Evolutionary conservation across 2,888 invertebrate species (phyloP).

Genomic region (Chironomus tentans): DNA sequence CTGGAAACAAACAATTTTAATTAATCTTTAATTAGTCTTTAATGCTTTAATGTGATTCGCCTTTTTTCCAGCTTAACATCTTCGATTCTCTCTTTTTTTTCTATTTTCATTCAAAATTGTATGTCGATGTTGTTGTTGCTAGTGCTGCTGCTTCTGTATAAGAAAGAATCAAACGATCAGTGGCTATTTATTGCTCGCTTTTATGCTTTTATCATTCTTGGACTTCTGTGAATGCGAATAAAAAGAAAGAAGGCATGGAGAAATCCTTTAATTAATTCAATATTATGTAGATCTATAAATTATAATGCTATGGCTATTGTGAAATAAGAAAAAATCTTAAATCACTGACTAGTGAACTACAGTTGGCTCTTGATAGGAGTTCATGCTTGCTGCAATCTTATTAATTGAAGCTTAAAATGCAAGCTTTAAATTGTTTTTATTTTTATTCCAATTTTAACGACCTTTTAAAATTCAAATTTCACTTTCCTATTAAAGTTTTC

Average conservation of each 20-base stretch:
- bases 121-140: not conserved
- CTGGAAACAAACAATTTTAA: constrained; percentile 25
- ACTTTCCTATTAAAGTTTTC: too few species aligned
- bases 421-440: too few species aligned
- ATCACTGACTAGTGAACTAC: too few species aligned
- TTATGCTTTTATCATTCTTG: not conserved
- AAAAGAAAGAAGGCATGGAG: not conserved
- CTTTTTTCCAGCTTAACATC: not conserved
- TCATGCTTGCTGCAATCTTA: too few species aligned
- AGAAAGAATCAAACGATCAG: not conserved
- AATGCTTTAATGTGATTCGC: constrained; percentile 17
- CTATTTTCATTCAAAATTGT: not conserved
- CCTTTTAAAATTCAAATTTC: too few species aligned
- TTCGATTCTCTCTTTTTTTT: not conserved
- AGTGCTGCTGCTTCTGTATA: not conserved
- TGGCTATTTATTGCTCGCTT: not conserved
- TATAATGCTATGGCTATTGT: too few species aligned
- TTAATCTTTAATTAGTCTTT: constrained; percentile 27
- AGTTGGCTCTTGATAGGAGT: too few species aligned
- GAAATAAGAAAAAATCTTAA: too few species aligned
- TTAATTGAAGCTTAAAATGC: too few species aligned
- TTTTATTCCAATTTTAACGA: too few species aligned
- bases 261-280: constrained; percentile 25
- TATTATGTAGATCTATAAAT: constrained; percentile 9
- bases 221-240: not conserved